Evolutionary conservation across 1,140 invertebrate species (phyloP).

Genomic region (Trialeurodes vaporariorum): DNA sequence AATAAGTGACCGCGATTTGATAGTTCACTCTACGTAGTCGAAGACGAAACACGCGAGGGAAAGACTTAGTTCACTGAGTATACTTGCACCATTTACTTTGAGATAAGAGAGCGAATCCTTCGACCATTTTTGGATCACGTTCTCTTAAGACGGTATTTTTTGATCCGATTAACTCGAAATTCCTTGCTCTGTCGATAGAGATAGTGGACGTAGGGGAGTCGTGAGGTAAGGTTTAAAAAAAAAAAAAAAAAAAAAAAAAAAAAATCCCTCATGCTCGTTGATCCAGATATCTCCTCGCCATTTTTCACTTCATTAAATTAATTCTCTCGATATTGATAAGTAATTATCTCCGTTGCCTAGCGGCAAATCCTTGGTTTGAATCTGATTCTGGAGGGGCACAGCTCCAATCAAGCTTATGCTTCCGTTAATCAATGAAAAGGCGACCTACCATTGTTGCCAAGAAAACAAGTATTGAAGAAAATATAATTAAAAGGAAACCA

Average conservation of each 20-base stretch:
- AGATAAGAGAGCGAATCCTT: slow-evolving; percentile 7
- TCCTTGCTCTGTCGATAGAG: not conserved
- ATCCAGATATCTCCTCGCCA: not conserved
- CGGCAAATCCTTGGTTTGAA: too few relatives aligned
- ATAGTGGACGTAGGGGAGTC: not conserved
- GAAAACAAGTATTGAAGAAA: too few relatives aligned
- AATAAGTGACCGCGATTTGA: not conserved
- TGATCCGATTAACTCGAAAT: slow-evolving; percentile 4
- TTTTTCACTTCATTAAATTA: not conserved
- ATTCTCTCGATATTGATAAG: not conserved
- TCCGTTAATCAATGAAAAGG: too few relatives aligned
- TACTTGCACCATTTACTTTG: not conserved
- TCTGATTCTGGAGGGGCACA: too few relatives aligned
- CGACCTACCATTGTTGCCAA: too few relatives aligned
- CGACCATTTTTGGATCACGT: slow-evolving; percentile 15
- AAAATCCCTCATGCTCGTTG: slow-evolving; percentile 2
- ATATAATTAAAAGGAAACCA: too few relatives aligned
- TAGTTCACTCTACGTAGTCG: too few relatives aligned
- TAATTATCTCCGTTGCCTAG: not conserved
- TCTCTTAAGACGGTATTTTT: slow-evolving; percentile 13
- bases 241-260: too few relatives aligned
- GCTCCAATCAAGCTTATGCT: too few relatives aligned
- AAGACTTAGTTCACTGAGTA: too few relatives aligned
- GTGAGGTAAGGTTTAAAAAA: too few relatives aligned
- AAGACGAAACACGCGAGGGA: too few relatives aligned